phyloP scores from a whole-genome alignment of 2,888 invertebrate genomes.

The Amorpha juglandis region DNA sequence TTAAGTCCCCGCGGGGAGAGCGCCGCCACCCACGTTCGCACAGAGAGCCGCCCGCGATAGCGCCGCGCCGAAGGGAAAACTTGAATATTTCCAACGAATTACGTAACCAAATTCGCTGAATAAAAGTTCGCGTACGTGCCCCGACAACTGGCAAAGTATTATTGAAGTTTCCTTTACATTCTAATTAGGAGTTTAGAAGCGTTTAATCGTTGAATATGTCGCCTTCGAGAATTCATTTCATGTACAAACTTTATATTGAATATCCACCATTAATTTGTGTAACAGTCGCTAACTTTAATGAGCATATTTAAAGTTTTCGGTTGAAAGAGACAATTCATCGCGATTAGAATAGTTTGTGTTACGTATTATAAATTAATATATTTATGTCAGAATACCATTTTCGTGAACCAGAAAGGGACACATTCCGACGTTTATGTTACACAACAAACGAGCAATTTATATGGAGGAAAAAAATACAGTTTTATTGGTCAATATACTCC shows the following conservation, averaged over 20 bases:
- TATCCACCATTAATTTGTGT: constrained; percentile 30
- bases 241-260: constrained; percentile 50
- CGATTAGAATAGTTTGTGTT: constrained; percentile 1
- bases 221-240: constrained; percentile 49
- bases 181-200: constrained; percentile 69
- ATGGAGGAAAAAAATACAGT: constrained; percentile 43
- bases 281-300: constrained; percentile 18
- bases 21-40: constrained; percentile 70
- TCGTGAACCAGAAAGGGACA: neutral
- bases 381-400: neutral
- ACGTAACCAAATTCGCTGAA: constrained; percentile 74
- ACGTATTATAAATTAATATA: constrained; percentile 3
- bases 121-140: constrained; percentile 75
- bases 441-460: constrained; percentile 24
- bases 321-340: constrained; percentile 20
- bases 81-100: constrained; percentile 79
- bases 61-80: constrained; percentile 79
- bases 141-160: constrained; percentile 70
- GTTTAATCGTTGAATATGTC: constrained; percentile 62
- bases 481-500: constrained; percentile 55
- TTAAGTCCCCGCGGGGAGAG: constrained; percentile 80
- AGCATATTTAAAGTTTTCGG: constrained; percentile 23
- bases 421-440: constrained; percentile 20
- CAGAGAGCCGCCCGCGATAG: constrained; percentile 77
- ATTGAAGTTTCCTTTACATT: constrained; percentile 65